Evolutionary conservation across 1,140 invertebrate genomes (phyloP).

Genomic region (Trichomalopsis sarcophagae): DNA sequence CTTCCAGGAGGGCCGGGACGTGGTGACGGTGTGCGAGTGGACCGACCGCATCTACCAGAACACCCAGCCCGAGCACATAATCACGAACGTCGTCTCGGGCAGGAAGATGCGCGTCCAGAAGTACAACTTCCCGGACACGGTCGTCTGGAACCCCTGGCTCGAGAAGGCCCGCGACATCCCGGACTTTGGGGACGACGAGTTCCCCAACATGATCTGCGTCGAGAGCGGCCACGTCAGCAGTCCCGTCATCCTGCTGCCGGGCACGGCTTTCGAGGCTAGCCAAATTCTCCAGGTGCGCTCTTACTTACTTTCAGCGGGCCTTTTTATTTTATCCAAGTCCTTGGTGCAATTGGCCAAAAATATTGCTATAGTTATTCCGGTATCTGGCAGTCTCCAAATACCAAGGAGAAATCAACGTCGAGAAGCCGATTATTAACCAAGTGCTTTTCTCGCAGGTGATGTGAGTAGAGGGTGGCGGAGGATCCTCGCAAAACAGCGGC

Average conservation of each 20-base stretch:
- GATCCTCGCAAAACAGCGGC: conserved; percentile 66
- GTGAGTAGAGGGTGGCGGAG: conserved; percentile 75
- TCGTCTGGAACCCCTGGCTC: conserved; percentile 97
- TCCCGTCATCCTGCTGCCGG: conserved; percentile 89
- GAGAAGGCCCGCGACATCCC: conserved; percentile 93
- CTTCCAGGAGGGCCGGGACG: conserved; percentile 91
- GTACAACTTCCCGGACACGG: conserved; percentile 95
- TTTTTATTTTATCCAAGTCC: no score
- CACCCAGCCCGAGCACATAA: conserved; percentile 92
- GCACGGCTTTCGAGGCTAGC: conserved; percentile 91
- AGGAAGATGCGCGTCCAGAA: conserved; percentile 94
- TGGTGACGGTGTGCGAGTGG: conserved; percentile 92
- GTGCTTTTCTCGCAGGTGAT: conserved; percentile 74
- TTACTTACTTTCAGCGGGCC: no score
- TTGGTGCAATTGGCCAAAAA: no score
- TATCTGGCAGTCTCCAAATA: no score
- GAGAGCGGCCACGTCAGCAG: conserved; percentile 92
- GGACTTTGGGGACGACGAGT: conserved; percentile 96
- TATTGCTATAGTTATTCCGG: no score
- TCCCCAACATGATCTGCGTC: conserved; percentile 96
- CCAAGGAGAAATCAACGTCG: no score
- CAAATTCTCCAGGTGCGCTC: conserved; percentile 85
- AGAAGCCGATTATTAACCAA: no score
- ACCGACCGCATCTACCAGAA: conserved; percentile 95
- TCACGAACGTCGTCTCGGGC: conserved; percentile 93